Evolutionary conservation across 2,888 invertebrate genomes (phyloP).

Genomic region (Troglohyphantes excavatus): DNA sequence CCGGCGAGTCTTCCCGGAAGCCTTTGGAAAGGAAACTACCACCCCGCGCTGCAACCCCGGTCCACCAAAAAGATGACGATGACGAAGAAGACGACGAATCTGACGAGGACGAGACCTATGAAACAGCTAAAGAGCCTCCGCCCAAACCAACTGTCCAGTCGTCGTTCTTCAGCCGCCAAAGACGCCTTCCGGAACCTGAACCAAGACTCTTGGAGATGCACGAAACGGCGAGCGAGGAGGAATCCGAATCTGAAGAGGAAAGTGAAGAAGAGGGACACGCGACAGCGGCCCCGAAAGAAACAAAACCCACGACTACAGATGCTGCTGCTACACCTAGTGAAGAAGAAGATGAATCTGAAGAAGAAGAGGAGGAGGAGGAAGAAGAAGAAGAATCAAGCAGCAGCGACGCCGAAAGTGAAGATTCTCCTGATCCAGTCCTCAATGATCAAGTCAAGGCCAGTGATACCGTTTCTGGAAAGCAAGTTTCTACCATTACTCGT

Average conservation of each 20-base stretch:
- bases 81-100: slow-evolving; percentile 64
- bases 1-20: slow-evolving; percentile 44
- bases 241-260: slow-evolving; percentile 70
- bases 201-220: slow-evolving; percentile 72
- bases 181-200: slow-evolving; percentile 74
- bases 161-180: slow-evolving; percentile 74
- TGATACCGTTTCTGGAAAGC: background rate
- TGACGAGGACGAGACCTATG: slow-evolving; percentile 50
- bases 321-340: slow-evolving; percentile 24
- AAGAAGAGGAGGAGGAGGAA: slow-evolving; percentile 61
- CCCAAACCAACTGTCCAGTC: slow-evolving; percentile 63
- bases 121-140: slow-evolving; percentile 24
- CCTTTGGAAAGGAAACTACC: slow-evolving; percentile 74
- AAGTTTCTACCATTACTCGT: slow-evolving; percentile 2
- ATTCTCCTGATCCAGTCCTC: slow-evolving; percentile 59
- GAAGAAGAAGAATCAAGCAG: slow-evolving; percentile 46
- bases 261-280: slow-evolving; percentile 60
- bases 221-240: slow-evolving; percentile 71
- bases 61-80: slow-evolving; percentile 46
- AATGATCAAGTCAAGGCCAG: background rate
- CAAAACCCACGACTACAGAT: background rate
- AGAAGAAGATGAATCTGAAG: slow-evolving; percentile 62
- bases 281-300: background rate
- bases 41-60: slow-evolving; percentile 64
- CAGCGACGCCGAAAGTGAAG: slow-evolving; percentile 43